Evolutionary conservation across 2,797 vertebrate genomes (phyloP).

Genomic region (Clarias platycephalus): DNA sequence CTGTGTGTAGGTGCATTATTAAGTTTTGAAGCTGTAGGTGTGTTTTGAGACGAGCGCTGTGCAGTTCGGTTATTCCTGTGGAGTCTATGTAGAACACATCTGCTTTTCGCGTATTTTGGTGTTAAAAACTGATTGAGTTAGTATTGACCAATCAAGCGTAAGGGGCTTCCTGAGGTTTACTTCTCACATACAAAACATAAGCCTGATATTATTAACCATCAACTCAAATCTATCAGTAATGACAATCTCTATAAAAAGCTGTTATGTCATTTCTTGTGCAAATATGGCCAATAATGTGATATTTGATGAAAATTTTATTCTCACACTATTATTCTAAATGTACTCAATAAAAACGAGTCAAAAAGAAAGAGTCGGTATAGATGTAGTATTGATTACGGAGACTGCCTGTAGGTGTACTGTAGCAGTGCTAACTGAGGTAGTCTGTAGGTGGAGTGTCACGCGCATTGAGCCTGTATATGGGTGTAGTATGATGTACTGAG

Average conservation of each 20-base stretch:
- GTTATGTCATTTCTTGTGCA: neutral
- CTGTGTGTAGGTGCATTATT: slow-evolving; percentile 12
- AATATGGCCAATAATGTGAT: neutral
- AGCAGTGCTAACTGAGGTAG: neutral
- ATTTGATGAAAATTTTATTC: neutral
- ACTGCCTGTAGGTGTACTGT: neutral
- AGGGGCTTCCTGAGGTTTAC: neutral
- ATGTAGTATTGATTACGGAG: neutral
- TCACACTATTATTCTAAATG: neutral
- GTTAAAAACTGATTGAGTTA: neutral
- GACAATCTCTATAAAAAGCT: neutral
- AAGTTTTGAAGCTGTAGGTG: slow-evolving; percentile 12
- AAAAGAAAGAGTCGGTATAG: neutral
- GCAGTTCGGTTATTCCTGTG: neutral
- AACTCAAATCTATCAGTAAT: neutral
- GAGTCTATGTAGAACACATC: neutral
- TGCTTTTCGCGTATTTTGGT: neutral
- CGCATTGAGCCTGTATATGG: neutral
- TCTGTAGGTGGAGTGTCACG: neutral
- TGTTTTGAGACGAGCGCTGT: slow-evolving; percentile 11
- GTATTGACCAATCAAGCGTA: neutral
- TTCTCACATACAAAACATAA: slow-evolving; percentile 1
- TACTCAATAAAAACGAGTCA: neutral
- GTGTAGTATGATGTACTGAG: neutral
- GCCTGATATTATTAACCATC: neutral